phyloP scores from a whole-genome alignment of 2,797 vertebrate species.

The Periophthalmus magnuspinnatus region DNA sequence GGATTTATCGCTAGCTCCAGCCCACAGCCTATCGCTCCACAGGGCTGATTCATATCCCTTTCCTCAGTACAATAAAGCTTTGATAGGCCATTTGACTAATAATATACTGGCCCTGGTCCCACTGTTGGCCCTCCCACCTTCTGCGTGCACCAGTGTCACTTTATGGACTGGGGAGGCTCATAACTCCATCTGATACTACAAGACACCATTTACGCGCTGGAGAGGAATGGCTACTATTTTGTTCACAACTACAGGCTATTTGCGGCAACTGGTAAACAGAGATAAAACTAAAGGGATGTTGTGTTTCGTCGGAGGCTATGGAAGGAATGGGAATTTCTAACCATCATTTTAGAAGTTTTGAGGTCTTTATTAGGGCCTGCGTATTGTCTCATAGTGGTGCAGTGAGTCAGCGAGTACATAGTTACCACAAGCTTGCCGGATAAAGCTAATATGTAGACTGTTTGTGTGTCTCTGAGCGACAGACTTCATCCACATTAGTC shows the following conservation, averaged over 20 bases:
- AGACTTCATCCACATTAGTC: no score
- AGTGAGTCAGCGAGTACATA: no score
- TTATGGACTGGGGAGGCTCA: conserved; percentile 4
- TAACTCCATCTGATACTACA: conserved; percentile 13
- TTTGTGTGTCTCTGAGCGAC: background rate
- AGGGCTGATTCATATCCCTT: conserved; percentile 2
- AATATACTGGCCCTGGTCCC: conserved; percentile 1
- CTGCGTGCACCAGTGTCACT: conserved; percentile 10
- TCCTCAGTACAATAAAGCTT: conserved; percentile 11
- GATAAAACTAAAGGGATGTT: conserved; percentile 7
- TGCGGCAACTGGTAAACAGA: conserved; percentile 8
- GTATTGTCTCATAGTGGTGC: background rate
- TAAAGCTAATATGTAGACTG: background rate
- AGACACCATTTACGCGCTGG: background rate
- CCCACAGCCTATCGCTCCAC: background rate
- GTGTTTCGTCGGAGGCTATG: background rate
- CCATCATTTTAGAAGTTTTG: background rate
- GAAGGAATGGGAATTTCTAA: background rate
- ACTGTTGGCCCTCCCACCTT: background rate
- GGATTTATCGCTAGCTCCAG: conserved; percentile 4
- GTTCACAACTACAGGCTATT: background rate
- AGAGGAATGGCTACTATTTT: conserved; percentile 5
- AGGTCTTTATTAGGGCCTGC: background rate
- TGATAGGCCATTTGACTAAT: conserved; percentile 17
- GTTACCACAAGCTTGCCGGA: background rate